phyloP scores from a whole-genome alignment of 2,113 vertebrate species.

The Anseranas semipalmata region DNA sequence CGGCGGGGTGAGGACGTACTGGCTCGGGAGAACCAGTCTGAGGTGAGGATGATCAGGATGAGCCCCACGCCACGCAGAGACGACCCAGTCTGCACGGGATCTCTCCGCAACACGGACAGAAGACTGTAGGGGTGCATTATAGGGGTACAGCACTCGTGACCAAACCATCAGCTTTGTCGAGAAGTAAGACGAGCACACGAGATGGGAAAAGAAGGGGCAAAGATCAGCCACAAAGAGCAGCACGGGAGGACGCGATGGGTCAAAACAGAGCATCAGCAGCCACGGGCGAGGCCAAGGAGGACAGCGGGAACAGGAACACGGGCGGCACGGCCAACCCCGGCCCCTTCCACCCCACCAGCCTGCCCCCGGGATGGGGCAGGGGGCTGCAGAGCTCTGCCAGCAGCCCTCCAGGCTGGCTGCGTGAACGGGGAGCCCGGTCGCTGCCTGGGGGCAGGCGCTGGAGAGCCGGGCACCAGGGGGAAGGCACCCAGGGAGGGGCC shows the following conservation, averaged over 20 bases:
- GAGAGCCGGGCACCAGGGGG: background rate
- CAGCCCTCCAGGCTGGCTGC: background rate
- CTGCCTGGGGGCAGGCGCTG: background rate
- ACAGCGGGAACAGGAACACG: background rate
- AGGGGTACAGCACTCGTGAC: background rate
- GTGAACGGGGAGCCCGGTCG: background rate
- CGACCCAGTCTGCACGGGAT: background rate
- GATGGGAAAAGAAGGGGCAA: background rate
- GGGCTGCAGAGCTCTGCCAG: background rate
- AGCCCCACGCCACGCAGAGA: background rate
- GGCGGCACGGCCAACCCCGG: fast-evolving
- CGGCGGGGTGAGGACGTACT: fast-evolving
- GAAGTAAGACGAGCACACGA: background rate
- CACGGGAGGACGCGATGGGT: fast-evolving
- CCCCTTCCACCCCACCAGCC: background rate
- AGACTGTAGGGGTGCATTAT: background rate
- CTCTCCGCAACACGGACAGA: background rate
- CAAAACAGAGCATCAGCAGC: background rate
- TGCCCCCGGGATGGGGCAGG: fast-evolving
- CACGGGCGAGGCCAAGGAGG: background rate
- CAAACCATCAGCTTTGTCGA: background rate
- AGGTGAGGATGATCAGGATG: background rate
- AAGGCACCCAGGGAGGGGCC: conserved; percentile 29
- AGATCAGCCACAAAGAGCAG: background rate
- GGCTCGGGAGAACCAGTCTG: background rate